A percentile compares a stretch with the other conserved stretches of the same genome.
These are phyloP conservation scores for Cephus pygmeus DNA, from an alignment of 2,888 invertebrate genomes.

Conservation along the genomic window DNA sequence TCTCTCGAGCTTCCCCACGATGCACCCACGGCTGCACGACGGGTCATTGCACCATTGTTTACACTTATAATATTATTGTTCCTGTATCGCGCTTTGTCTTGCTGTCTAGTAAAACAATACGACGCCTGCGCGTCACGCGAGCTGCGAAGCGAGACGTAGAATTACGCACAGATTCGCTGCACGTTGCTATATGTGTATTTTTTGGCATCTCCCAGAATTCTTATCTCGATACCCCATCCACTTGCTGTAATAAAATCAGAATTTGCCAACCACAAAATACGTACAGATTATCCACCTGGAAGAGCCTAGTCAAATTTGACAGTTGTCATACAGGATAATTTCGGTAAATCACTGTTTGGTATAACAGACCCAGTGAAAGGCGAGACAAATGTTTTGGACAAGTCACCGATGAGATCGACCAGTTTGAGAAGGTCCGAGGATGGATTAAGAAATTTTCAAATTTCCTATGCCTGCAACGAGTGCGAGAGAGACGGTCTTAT, in stretches of 20 bases:
- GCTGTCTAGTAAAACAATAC: constrained; percentile 36
- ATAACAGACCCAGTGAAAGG: background rate
- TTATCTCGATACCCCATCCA: background rate
- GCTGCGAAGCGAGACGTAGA: background rate
- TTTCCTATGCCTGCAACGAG: background rate
- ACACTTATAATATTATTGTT: constrained; percentile 39
- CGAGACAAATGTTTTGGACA: background rate
- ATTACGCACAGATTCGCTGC: constrained; percentile 12
- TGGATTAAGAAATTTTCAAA: background rate
- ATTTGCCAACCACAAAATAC: background rate
- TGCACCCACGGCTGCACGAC: background rate
- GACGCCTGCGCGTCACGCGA: constrained; percentile 24
- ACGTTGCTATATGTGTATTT: background rate
- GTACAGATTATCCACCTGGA: background rate
- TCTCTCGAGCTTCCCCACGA: background rate
- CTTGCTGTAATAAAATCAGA: background rate
- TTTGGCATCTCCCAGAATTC: background rate
- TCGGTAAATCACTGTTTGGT: background rate
- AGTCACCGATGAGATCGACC: background rate
- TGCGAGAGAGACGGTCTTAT: background rate
- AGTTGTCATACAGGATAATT: background rate
- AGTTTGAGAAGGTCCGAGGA: background rate
- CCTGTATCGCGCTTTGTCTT: constrained; percentile 33
- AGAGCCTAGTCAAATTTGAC: background rate
- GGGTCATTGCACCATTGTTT: constrained; percentile 44